phyloP scores from a whole-genome alignment of 2,113 vertebrate genomes.

The Corythornis vintsioides region DNA sequence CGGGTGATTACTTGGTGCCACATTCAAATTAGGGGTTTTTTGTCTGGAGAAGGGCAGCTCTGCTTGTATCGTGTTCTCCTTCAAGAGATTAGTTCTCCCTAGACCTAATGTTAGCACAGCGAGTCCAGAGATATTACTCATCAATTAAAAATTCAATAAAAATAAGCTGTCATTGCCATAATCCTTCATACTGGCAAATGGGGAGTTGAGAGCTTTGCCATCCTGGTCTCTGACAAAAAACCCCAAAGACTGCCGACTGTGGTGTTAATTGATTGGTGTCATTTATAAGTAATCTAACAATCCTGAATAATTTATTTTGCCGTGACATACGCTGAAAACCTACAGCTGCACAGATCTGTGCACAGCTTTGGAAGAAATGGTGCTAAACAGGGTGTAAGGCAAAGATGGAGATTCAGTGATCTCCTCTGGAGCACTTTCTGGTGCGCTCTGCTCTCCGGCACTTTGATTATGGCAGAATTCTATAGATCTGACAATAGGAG shows the following conservation, averaged over 20 bases:
- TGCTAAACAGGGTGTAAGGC: neutral
- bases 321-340: slow-evolving; percentile 64
- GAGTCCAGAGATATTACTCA: neutral
- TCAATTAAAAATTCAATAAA: slow-evolving; percentile 60
- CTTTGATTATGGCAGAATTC: neutral
- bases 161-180: slow-evolving; percentile 48
- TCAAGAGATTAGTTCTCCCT: slow-evolving; percentile 22
- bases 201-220: slow-evolving; percentile 35
- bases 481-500: slow-evolving; percentile 1
- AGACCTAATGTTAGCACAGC: neutral
- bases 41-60: neutral
- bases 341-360: slow-evolving; percentile 26
- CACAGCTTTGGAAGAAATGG: slow-evolving; percentile 3
- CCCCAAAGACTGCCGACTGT: slow-evolving; percentile 5
- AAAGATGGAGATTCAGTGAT: slow-evolving; percentile 52
- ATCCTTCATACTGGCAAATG: slow-evolving; percentile 48
- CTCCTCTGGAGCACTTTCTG: slow-evolving; percentile 2
- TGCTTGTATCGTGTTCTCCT: neutral
- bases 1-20: neutral
- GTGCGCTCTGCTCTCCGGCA: neutral
- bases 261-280: slow-evolving; percentile 70
- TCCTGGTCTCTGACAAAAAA: slow-evolving; percentile 27
- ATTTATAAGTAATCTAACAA: slow-evolving; percentile 73
- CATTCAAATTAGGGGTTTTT: neutral
- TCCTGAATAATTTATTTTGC: slow-evolving; percentile 77